Conservation (phyloP, 2,797 vertebrate genomes). For the Halcyon smyrnensis region DNA sequence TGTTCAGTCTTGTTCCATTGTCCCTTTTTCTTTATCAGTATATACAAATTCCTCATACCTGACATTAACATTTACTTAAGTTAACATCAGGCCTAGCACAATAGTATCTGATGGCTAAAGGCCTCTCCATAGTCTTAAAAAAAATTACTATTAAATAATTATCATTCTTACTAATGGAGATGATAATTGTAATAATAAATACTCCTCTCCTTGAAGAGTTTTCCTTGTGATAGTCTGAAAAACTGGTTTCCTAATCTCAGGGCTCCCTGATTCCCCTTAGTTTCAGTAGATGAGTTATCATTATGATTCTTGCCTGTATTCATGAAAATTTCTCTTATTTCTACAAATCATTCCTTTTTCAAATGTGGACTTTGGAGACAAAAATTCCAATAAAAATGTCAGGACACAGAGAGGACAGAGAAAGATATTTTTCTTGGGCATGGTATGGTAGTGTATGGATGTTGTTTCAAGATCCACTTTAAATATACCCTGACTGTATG, state of each 20-base stretch:
- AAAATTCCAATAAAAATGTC: background rate
- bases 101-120: background rate
- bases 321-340: background rate
- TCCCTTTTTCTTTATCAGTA: background rate
- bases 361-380: background rate
- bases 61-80: background rate
- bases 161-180: background rate
- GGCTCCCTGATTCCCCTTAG: background rate
- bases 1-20: background rate
- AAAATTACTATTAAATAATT: background rate
- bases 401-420: background rate
- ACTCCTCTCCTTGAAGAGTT: background rate
- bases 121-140: background rate
- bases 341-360: background rate
- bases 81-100: background rate
- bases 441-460: accelerated
- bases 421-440: background rate
- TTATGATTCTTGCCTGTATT: background rate
- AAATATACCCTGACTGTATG: background rate
- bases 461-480: background rate
- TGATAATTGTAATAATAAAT: background rate
- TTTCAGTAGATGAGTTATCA: background rate
- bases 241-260: background rate
- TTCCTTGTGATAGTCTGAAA: background rate
- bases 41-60: background rate